phyloP scores from a whole-genome alignment of 2,797 vertebrate species.

The Protonibea diacanthus region DNA sequence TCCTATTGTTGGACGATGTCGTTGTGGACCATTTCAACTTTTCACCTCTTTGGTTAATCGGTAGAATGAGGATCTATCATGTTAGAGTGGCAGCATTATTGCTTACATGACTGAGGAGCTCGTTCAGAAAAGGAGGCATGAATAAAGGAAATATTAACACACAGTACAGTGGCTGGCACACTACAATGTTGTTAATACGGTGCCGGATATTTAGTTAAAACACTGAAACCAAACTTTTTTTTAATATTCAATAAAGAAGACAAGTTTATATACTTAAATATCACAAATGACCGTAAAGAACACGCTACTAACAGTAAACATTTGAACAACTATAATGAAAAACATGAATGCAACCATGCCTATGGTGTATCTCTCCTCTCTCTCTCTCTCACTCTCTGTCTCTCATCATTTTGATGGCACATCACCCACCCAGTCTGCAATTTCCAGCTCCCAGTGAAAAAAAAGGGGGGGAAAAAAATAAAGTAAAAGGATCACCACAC shows the following conservation, averaged over 20 bases:
- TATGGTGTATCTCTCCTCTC: background rate
- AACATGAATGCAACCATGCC: constrained; percentile 13
- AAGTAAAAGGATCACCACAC: constrained; percentile 71
- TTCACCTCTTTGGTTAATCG: constrained; percentile 51
- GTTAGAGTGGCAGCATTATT: constrained; percentile 12
- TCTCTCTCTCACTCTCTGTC: background rate
- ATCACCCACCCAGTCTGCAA: constrained; percentile 54
- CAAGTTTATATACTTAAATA: background rate
- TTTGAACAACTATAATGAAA: constrained; percentile 14
- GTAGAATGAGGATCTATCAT: constrained; percentile 42
- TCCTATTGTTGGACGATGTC: constrained; percentile 32
- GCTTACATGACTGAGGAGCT: constrained; percentile 27
- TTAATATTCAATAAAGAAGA: constrained; percentile 5
- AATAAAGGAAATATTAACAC: background rate
- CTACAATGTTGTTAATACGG: background rate
- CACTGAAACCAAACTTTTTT: background rate
- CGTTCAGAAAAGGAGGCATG: constrained; percentile 2
- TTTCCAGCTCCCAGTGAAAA: constrained; percentile 37
- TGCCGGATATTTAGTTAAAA: constrained; percentile 5
- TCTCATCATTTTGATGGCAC: constrained; percentile 42
- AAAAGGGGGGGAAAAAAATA: background rate
- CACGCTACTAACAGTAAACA: constrained; percentile 1
- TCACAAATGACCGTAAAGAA: constrained; percentile 2
- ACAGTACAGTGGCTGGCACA: background rate
- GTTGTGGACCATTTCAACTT: constrained; percentile 54